Evolutionary conservation across 2,113 vertebrate genomes (phyloP), one percentile per base, ranked within the genome.

Genomic region (Picathartes gymnocephalus): DNA sequence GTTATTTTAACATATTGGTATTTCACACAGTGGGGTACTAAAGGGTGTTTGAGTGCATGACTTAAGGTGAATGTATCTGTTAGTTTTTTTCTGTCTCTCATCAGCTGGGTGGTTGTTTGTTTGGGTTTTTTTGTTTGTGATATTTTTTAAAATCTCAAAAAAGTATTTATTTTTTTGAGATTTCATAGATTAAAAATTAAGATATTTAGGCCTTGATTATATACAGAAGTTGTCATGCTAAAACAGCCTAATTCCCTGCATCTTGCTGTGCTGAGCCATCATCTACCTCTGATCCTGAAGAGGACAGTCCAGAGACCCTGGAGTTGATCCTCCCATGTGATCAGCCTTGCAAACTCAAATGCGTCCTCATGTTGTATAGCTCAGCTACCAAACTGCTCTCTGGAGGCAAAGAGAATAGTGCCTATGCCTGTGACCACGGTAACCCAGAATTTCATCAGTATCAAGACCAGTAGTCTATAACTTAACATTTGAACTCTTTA

Each of bases 401-500:
- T 48, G 42, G 44, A 79, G 33, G 24, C 15, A 22, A 47, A 39
- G 10, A 71, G 44, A 71, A 21, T 4, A 22, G 39, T 3, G 4
- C 39, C 70, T 74, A 2, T 33, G 16, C 16, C 20, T 51, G 22
- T 18, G 51, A 40, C 10, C 19, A 30, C 44, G 51, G 33, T 30
- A 56, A 56, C 23, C 20, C 82, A 74, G 78, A 85, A 76, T 91
- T 96, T 96, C 86, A 92, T 93, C 88, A 95, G 22, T 12, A 62
- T 91, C 74, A 81, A 90, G 76, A 87, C 65, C 53, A 91, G 30
- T 86, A 92, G 47, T 93, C 86, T 95, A 39, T 54, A 90, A 96
- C 87, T 40, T 90, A 87, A 71, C 84, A 93, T 95, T 72, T 94
- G 72, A 96, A 87, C n/a, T 91, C 88, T 94, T 82, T 79, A 42